phyloP scores from a whole-genome alignment of 2,888 invertebrate species.

The Nipponacmea schrenckii region DNA sequence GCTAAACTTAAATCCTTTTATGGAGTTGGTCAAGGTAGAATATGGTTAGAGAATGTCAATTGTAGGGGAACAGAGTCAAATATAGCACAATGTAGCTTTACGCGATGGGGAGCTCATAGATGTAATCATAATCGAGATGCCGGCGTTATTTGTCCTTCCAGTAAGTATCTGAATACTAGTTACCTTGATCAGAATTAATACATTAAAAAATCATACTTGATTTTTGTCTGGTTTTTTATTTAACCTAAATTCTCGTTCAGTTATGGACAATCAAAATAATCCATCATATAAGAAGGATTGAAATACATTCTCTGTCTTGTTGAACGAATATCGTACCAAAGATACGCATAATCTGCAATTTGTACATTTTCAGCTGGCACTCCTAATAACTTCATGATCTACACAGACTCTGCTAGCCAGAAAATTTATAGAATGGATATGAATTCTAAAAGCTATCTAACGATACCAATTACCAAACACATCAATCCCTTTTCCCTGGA shows the following conservation, averaged over 20 bases:
- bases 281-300: too few relatives aligned
- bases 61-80: constrained; percentile 41
- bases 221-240: too few relatives aligned
- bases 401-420: constrained; percentile 69
- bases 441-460: constrained; percentile 69
- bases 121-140: constrained; percentile 45
- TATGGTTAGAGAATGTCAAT: constrained; percentile 40
- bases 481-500: constrained; percentile 85
- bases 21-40: constrained; percentile 37
- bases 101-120: constrained; percentile 36
- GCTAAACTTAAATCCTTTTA: constrained; percentile 63
- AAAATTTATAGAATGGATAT: constrained; percentile 83
- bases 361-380: constrained; percentile 27
- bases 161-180: constrained; percentile 26
- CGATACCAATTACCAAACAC: constrained; percentile 36
- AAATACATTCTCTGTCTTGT: too few relatives aligned
- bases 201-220: too few relatives aligned
- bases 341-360: too few relatives aligned
- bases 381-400: constrained; percentile 53
- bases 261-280: too few relatives aligned
- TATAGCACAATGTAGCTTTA: constrained; percentile 34
- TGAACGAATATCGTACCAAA: too few relatives aligned
- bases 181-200: too few relatives aligned
- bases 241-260: too few relatives aligned
- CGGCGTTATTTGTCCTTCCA: constrained; percentile 41